Evolutionary conservation across 2,888 invertebrate genomes (phyloP).

Genomic region (Hemaris fuciformis): DNA sequence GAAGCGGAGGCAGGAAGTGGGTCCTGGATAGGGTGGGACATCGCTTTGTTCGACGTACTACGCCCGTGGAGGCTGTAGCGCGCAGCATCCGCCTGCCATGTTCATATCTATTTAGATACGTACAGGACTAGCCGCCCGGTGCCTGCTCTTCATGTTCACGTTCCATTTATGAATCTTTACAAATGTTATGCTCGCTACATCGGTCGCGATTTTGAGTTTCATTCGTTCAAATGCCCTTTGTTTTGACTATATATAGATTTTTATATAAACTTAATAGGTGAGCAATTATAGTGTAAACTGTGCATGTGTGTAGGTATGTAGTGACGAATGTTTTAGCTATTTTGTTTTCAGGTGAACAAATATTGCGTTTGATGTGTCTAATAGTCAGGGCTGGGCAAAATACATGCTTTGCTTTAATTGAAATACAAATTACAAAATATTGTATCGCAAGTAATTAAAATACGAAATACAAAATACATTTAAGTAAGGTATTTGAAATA

Average conservation of each 20-base stretch:
- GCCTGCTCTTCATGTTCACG: not conserved
- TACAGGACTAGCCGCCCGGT: not conserved
- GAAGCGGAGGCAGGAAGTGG: slow-evolving; percentile 47
- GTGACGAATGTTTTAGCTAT: not conserved
- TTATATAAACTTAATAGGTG: not conserved
- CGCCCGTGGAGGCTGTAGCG: slow-evolving; percentile 73
- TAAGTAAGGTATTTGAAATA: too few species aligned
- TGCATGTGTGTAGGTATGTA: not conserved
- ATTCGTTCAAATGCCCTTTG: not conserved
- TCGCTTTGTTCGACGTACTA: slow-evolving; percentile 69
- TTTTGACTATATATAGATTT: not conserved
- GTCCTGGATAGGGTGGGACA: slow-evolving; percentile 62
- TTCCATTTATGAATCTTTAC: slow-evolving; percentile 4
- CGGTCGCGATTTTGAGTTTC: not conserved
- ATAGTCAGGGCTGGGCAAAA: too few species aligned
- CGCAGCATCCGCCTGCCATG: slow-evolving; percentile 75
- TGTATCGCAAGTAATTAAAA: too few species aligned
- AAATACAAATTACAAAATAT: too few species aligned
- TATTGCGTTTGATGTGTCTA: not conserved
- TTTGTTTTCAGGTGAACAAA: not conserved
- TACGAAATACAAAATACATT: too few species aligned
- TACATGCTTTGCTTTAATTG: too few species aligned
- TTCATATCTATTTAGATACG: slow-evolving; percentile 35
- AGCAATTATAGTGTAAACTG: not conserved
- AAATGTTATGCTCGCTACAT: slow-evolving; percentile 3